These are phyloP conservation scores for Apostichopus californicus DNA, from an alignment of 35 echinoderm and acorn worm genomes.

Conservation along the genomic window DNA sequence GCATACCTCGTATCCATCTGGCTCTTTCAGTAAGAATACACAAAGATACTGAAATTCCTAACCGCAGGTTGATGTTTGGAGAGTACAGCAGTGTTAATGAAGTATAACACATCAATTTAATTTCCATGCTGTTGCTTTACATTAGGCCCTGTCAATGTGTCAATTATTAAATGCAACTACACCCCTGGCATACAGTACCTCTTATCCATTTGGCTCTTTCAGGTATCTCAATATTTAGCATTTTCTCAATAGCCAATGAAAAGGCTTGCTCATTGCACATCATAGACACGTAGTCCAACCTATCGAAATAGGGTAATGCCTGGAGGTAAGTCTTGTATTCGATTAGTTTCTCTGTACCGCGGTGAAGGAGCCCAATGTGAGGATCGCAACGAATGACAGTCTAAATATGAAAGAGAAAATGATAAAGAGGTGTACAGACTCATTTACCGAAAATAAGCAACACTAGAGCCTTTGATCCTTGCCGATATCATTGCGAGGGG, in stretches of 20 bases:
- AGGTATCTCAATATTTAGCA: slow-evolving; percentile 91
- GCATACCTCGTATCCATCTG: slow-evolving; percentile 86
- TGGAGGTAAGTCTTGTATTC: slow-evolving; percentile 99
- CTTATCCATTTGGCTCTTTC: slow-evolving; percentile 94
- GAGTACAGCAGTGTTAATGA: no score
- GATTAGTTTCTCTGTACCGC: slow-evolving; percentile 96
- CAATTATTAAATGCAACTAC: not conserved
- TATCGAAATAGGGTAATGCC: slow-evolving; percentile 94
- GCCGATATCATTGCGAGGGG: no score
- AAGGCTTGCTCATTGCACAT: slow-evolving; percentile 98
- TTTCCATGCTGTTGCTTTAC: no score
- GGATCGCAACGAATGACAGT: slow-evolving; percentile 88
- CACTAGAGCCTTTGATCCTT: no score
- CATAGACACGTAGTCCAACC: slow-evolving; percentile 97
- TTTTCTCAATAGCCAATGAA: slow-evolving; percentile 93
- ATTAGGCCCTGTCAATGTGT: no score
- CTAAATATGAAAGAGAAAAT: slow-evolving; percentile 38
- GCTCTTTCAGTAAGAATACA: slow-evolving; percentile 43
- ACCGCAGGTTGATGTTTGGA: no score
- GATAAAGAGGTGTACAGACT: no score
- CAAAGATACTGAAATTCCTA: no score
- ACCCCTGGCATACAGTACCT: slow-evolving; percentile 46
- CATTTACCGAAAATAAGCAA: no score
- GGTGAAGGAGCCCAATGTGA: slow-evolving; percentile 90
- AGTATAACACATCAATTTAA: no score